A percentile compares a stretch with the other conserved stretches of the same genome.
Conservation (phyloP, 2,113 vertebrate species). For the Cyprinodon tularosa region DNA sequence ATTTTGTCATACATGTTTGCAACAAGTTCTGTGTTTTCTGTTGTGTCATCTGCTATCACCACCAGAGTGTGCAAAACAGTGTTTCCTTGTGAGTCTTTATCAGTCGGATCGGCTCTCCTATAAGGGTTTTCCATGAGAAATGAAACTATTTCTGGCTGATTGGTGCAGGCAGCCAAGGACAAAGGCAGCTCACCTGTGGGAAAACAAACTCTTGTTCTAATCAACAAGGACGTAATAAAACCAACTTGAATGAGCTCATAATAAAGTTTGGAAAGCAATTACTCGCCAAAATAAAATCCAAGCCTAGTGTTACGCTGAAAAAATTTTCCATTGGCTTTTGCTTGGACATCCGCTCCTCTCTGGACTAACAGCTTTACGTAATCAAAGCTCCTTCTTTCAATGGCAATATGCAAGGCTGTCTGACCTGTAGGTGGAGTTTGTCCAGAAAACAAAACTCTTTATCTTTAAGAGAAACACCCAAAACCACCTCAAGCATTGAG, state of each 20-base stretch:
- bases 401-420: conserved; percentile 88
- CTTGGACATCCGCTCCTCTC: conserved; percentile 88
- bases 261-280: background rate
- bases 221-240: no score
- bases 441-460: no score
- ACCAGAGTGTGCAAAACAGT: conserved; percentile 85
- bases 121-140: conserved; percentile 87
- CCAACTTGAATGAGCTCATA: background rate
- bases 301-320: conserved; percentile 82
- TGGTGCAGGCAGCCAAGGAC: conserved; percentile 88
- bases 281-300: conserved; percentile 91
- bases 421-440: conserved; percentile 76
- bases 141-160: conserved; percentile 86
- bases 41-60: conserved; percentile 85
- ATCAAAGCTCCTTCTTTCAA: conserved; percentile 86
- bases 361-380: conserved; percentile 86
- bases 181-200: conserved; percentile 87
- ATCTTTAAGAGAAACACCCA: no score
- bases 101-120: conserved; percentile 75
- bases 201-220: no score
- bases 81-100: conserved; percentile 86
- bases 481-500: background rate
- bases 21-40: conserved; percentile 87
- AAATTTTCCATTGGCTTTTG: conserved; percentile 87
- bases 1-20: conserved; percentile 86